Percentiles rank a stretch among this genome's conserved stretches.
These are phyloP conservation scores for Meiosimyza platycephala DNA, from an alignment of 2,888 invertebrate species.

Conservation along the genomic window DNA sequence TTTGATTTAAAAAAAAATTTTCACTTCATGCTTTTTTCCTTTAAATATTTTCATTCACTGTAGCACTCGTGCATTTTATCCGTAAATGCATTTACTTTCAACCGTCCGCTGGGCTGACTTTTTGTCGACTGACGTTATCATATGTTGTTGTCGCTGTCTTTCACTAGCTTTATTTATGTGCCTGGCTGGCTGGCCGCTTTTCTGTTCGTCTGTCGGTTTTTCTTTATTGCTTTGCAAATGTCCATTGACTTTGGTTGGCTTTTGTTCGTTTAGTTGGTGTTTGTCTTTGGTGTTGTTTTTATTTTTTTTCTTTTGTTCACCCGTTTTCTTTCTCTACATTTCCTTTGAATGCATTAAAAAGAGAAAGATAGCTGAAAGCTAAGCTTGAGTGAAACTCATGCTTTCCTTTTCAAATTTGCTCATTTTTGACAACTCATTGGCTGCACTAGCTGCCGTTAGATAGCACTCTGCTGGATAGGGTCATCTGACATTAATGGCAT, in stretches of 20 bases:
- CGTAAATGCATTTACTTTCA: neutral
- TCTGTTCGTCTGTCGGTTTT: slow-evolving; percentile 4
- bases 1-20: too few species aligned
- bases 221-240: slow-evolving; percentile 15
- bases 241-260: slow-evolving; percentile 17
- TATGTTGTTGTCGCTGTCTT: slow-evolving; percentile 1
- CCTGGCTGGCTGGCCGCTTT: neutral
- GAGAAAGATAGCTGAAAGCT: too few species aligned
- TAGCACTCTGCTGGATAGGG: too few species aligned
- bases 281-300: slow-evolving; percentile 16
- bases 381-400: too few species aligned
- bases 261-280: slow-evolving; percentile 13
- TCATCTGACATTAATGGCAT: too few species aligned
- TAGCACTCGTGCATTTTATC: too few species aligned
- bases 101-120: slow-evolving; percentile 7
- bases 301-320: slow-evolving; percentile 8
- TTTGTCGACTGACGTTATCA: neutral
- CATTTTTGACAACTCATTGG: too few species aligned
- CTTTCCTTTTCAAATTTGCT: too few species aligned
- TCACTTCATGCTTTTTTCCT: too few species aligned
- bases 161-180: neutral
- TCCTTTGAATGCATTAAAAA: neutral
- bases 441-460: too few species aligned
- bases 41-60: slow-evolving; percentile 1
- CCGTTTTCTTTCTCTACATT: slow-evolving; percentile 10